Evolutionary conservation across 1,140 invertebrate species (phyloP), one percentile per base, ranked within the genome.

Genomic region (Reticulitermes speratus): DNA sequence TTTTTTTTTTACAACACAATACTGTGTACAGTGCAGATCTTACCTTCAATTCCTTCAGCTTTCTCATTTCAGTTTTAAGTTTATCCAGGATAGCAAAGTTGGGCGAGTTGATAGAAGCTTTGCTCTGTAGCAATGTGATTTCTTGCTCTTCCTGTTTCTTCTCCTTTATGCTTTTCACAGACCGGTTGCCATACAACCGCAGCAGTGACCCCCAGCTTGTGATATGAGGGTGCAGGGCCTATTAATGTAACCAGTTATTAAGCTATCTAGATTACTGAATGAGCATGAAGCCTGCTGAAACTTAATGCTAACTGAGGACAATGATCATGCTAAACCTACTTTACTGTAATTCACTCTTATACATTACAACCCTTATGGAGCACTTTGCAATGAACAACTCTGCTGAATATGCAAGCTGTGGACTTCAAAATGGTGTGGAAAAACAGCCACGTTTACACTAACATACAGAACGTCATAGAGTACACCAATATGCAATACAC

Each of bases 111-210:
- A 97, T 94, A 7, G 96, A 95, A 8, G 97, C 97, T 90, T 97
- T 96, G 89, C 96, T 97, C 91, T 98, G 97, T 19, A 99, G 91
- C 75, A 97, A 93, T 2, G 97, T 98, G 65, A 99, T 98, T 92
- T 98, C 96, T 91, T 98, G 96, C 90, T 99, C 97, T 89, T 98
- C 95, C 89, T 96, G 94, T 92, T 99, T 99, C 90, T 98, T 98
- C 89, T 98, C 97, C 90, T 97, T 97, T 88, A 98, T 96, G 87
- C 95, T 97, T 90, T 98, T 98, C 11, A 98, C 96, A 12, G 97
- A 98, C 45, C 96, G 94, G 88, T 97, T 98, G 81, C 98, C 98
- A 91, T 99, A 99, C 38, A 99, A 92, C 19, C 97, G 93, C 14
- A 99, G 90, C 45, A 99, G 92, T 0, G 97, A 98, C 69, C 98